Conservation (phyloP, 2,888 invertebrate genomes). For the Aelia acuminata region DNA sequence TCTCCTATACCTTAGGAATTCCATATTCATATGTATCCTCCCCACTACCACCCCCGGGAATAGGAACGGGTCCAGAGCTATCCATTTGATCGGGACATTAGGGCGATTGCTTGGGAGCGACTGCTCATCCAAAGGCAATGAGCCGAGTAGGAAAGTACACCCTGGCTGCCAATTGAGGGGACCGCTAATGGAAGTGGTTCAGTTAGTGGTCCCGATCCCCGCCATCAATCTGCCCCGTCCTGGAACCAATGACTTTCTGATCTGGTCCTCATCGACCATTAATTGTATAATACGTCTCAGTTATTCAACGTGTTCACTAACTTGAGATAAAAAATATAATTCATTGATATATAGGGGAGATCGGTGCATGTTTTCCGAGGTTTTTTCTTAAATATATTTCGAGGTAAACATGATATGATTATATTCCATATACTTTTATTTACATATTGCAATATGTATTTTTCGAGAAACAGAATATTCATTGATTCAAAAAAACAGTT, state of each 20-base stretch:
- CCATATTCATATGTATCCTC: not conserved
- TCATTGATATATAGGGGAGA: no score
- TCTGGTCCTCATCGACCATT: not conserved
- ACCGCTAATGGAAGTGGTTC: conserved; percentile 10
- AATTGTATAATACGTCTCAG: not conserved
- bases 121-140: not conserved
- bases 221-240: not conserved
- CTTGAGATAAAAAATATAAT: no score
- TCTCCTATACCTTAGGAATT: not conserved
- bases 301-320: not conserved
- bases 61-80: not conserved
- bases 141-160: not conserved
- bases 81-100: not conserved
- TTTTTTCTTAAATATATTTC: no score
- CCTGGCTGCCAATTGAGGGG: not conserved
- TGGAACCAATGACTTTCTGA: not conserved
- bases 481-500: no score
- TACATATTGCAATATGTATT: no score
- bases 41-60: not conserved
- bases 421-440: no score
- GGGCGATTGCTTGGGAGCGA: not conserved
- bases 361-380: no score
- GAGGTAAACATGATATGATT: no score
- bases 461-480: no score
- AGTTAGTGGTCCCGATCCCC: not conserved